phyloP scores from a whole-genome alignment of 2,888 invertebrate genomes.

The Drosophila prolongata region DNA sequence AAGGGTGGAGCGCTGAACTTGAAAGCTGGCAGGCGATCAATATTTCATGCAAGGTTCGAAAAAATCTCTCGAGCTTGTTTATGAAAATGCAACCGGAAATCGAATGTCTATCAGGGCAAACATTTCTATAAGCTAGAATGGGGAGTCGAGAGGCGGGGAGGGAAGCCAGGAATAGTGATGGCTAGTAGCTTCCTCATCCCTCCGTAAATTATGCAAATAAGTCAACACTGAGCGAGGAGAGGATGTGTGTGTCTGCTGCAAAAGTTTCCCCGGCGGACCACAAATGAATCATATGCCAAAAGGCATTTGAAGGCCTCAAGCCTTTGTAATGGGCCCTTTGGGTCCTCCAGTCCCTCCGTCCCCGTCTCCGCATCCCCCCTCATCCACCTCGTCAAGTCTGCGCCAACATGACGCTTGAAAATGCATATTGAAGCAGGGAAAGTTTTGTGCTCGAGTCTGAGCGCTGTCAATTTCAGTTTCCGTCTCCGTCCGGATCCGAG shows the following conservation, averaged over 20 bases:
- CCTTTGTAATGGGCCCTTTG: slow-evolving; percentile 65
- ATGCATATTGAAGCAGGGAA: slow-evolving; percentile 42
- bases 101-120: slow-evolving; percentile 73
- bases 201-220: slow-evolving; percentile 70
- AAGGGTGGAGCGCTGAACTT: slow-evolving; percentile 45
- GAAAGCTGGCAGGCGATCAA: slow-evolving; percentile 67
- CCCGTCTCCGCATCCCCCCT: neutral
- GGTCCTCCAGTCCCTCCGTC: slow-evolving; percentile 31
- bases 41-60: slow-evolving; percentile 61
- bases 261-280: slow-evolving; percentile 28
- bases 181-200: slow-evolving; percentile 16
- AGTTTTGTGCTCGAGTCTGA: slow-evolving; percentile 52
- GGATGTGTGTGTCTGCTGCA: slow-evolving; percentile 32
- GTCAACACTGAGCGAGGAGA: slow-evolving; percentile 28
- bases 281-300: slow-evolving; percentile 69
- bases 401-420: slow-evolving; percentile 51
- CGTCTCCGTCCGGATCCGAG: slow-evolving; percentile 6
- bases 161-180: slow-evolving; percentile 13
- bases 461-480: slow-evolving; percentile 59
- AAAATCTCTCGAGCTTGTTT: slow-evolving; percentile 60
- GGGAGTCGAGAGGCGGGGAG: slow-evolving; percentile 5
- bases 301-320: slow-evolving; percentile 63
- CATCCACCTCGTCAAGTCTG: slow-evolving; percentile 5
- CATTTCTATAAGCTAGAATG: slow-evolving; percentile 52
- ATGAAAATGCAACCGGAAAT: slow-evolving; percentile 75